These are phyloP conservation scores for Cromileptes altivelis DNA, from an alignment of 2,113 vertebrate genomes.

Conservation along the genomic window DNA sequence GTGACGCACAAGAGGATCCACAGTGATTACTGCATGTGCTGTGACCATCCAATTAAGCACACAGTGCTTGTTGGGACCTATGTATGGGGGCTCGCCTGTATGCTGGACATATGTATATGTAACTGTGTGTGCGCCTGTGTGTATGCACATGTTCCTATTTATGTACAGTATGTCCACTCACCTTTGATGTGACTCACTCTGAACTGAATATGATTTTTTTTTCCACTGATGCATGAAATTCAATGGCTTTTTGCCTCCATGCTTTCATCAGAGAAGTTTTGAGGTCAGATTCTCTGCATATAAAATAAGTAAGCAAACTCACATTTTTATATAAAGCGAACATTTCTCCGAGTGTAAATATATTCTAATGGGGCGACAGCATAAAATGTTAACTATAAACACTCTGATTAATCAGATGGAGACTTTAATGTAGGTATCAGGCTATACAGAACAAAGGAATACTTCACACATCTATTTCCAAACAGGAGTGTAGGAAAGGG, in stretches of 20 bases:
- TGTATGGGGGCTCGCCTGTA: not conserved
- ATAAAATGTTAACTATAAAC: not conserved
- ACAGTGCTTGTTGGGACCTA: slow-evolving; percentile 15
- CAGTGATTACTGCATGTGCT: slow-evolving; percentile 38
- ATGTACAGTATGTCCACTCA: slow-evolving; percentile 40
- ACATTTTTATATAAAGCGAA: not conserved
- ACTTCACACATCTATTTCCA: too few species aligned
- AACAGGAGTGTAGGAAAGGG: too few species aligned
- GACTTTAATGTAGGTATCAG: not conserved
- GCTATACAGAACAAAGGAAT: too few species aligned
- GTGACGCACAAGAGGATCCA: slow-evolving; percentile 55
- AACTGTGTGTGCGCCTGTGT: not conserved
- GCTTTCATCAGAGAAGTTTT: slow-evolving; percentile 35
- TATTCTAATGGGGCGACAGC: not conserved
- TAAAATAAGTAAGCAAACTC: not conserved
- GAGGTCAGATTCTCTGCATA: slow-evolving; percentile 19
- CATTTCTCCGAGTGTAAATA: not conserved
- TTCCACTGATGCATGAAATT: slow-evolving; percentile 65
- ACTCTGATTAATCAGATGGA: not conserved
- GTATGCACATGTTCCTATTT: slow-evolving; percentile 31
- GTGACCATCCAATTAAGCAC: slow-evolving; percentile 32
- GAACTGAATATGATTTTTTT: slow-evolving; percentile 36
- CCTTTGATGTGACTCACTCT: slow-evolving; percentile 41
- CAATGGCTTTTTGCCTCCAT: slow-evolving; percentile 31
- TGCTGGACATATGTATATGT: not conserved